Evolutionary conservation across 2,888 invertebrate species (phyloP).

Genomic region (Sinopyrophorus schimmeli): DNA sequence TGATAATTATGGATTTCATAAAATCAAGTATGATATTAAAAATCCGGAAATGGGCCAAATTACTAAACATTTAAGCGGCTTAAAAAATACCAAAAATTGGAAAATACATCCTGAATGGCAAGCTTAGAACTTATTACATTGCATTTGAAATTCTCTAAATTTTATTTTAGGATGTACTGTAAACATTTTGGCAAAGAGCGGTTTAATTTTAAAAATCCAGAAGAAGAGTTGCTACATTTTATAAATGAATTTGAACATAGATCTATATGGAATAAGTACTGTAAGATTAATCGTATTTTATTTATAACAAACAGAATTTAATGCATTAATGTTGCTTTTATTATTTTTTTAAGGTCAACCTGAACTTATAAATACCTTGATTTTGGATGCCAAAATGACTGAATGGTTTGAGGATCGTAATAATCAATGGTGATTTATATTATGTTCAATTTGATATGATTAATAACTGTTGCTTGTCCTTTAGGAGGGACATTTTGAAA

Average conservation of each 20-base stretch:
- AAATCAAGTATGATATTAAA: constrained; percentile 67
- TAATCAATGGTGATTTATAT: constrained; percentile 1
- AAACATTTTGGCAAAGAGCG: constrained; percentile 27
- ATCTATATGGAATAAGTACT: constrained; percentile 19
- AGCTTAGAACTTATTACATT: too few species aligned
- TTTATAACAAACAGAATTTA: too few species aligned
- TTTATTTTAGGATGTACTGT: constrained; percentile 32
- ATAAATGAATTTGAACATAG: constrained; percentile 67
- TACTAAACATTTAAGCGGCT: constrained; percentile 64
- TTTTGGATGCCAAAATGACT: constrained; percentile 47
- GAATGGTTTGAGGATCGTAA: constrained; percentile 43
- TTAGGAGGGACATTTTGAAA: constrained; percentile 75
- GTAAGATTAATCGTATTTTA: constrained; percentile 9
- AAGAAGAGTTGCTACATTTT: constrained; percentile 74
- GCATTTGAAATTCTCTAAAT: neutral
- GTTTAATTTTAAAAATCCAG: constrained; percentile 63
- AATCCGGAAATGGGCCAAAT: constrained; percentile 48
- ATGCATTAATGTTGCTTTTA: too few species aligned
- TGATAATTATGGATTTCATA: constrained; percentile 72
- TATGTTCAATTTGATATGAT: neutral
- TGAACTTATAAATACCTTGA: constrained; percentile 37
- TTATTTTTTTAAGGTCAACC: constrained; percentile 13
- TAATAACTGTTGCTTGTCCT: constrained; percentile 29
- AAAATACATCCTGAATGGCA: constrained; percentile 87
- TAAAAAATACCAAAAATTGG: constrained; percentile 63